A percentile compares a stretch with the other conserved stretches of the same genome.
phyloP scores from a whole-genome alignment of 2,797 vertebrate genomes.

The Lagodon rhomboides region DNA sequence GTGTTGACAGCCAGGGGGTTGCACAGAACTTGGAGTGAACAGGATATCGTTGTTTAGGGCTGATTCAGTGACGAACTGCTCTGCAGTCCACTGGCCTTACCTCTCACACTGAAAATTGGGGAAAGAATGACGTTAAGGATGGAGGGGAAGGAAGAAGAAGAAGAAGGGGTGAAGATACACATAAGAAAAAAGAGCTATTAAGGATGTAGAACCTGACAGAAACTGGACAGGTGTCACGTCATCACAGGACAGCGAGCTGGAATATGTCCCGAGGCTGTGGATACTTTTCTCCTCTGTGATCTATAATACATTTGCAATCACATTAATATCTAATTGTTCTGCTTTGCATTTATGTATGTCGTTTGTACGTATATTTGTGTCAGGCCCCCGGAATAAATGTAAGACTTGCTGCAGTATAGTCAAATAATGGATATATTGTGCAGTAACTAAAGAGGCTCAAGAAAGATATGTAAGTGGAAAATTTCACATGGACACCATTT shows the following conservation, averaged over 20 bases:
- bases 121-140: constrained; percentile 60
- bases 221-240: constrained; percentile 45
- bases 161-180: background rate
- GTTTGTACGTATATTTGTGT: background rate
- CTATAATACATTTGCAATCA: constrained; percentile 32
- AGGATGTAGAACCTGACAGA: background rate
- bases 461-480: background rate
- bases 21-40: constrained; percentile 40
- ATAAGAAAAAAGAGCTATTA: constrained; percentile 15
- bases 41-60: constrained; percentile 64
- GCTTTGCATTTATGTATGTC: constrained; percentile 24
- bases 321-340: constrained; percentile 16
- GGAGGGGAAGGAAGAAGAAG: background rate
- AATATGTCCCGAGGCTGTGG: constrained; percentile 39
- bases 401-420: background rate
- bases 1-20: constrained; percentile 65
- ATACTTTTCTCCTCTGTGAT: constrained; percentile 20
- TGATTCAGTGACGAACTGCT: constrained; percentile 36
- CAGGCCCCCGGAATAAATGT: background rate
- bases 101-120: constrained; percentile 49
- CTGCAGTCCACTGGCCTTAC: constrained; percentile 30
- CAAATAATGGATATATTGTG: background rate
- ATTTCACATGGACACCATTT: background rate
- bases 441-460: background rate
- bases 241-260: constrained; percentile 18